phyloP scores from a whole-genome alignment of 2,113 vertebrate genomes.

The Myodes glareolus region DNA sequence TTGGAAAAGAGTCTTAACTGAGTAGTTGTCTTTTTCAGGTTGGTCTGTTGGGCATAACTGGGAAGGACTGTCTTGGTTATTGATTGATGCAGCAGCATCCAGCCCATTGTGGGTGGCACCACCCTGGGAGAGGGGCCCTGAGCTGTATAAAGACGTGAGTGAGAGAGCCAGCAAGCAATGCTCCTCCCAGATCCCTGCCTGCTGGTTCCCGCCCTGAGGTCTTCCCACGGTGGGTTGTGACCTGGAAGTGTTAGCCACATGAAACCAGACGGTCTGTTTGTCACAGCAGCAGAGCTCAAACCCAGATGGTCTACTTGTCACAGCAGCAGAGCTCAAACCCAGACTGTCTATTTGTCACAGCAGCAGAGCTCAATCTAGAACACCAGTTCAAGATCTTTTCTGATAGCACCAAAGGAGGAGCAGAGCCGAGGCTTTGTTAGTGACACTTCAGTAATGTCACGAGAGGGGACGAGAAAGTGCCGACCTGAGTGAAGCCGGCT shows the following conservation, averaged over 20 bases:
- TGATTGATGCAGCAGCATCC: neutral
- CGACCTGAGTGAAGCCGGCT: neutral
- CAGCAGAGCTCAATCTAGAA: neutral
- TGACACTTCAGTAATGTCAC: neutral
- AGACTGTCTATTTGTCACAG: neutral
- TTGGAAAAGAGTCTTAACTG: neutral
- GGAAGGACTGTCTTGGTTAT: neutral
- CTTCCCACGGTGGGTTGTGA: neutral
- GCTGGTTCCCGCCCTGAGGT: neutral
- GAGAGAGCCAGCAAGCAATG: neutral
- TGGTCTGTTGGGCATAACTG: neutral
- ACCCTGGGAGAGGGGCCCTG: neutral
- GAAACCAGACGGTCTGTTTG: neutral
- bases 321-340: neutral
- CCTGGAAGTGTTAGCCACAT: neutral
- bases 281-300: neutral
- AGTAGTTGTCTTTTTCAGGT: neutral
- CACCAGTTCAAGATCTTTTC: neutral
- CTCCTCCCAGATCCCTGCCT: neutral
- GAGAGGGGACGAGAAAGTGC: neutral
- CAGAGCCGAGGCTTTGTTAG: neutral
- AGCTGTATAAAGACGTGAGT: neutral
- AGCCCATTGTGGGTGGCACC: neutral
- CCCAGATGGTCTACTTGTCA: neutral
- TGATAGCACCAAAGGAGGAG: neutral